A percentile compares a stretch with the other conserved stretches of the same genome.
phyloP scores from a whole-genome alignment of 2,113 vertebrate species.

The Perca schrenkii region DNA sequence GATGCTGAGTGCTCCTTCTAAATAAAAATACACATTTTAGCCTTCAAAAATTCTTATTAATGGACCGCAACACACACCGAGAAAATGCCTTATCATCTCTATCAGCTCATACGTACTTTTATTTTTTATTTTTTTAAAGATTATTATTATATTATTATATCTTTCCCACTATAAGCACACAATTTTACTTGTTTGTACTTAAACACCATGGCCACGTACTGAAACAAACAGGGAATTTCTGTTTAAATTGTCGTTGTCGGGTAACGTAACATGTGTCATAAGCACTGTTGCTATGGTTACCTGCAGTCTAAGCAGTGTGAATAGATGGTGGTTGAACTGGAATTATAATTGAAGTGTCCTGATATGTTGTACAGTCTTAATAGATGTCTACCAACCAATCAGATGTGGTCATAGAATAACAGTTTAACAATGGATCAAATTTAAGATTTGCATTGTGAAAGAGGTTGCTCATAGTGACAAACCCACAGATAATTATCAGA shows the following conservation, averaged over 20 bases:
- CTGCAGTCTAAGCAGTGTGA: not conserved
- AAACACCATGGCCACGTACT: not conserved
- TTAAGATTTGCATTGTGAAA: not conserved
- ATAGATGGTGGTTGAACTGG: not conserved
- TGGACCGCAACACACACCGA: not conserved
- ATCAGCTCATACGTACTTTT: not conserved
- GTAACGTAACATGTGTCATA: not conserved
- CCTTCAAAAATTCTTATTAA: not conserved
- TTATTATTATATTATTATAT: no score
- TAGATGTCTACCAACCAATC: not conserved
- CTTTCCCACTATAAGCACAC: not conserved
- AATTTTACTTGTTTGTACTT: not conserved
- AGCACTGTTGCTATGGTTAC: not conserved
- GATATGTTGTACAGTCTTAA: not conserved
- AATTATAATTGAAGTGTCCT: not conserved
- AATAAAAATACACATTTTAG: not conserved
- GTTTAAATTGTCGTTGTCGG: not conserved
- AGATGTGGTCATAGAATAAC: not conserved
- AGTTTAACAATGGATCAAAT: not conserved
- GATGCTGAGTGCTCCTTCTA: not conserved
- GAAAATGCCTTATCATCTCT: not conserved
- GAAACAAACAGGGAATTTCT: not conserved
- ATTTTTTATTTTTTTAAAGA: no score
- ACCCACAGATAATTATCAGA: not conserved
- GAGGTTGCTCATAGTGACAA: not conserved